A percentile compares a stretch with the other conserved stretches of the same genome.
Conservation (phyloP, 2,113 vertebrate genomes). For the Erythrolamprus reginae region DNA sequence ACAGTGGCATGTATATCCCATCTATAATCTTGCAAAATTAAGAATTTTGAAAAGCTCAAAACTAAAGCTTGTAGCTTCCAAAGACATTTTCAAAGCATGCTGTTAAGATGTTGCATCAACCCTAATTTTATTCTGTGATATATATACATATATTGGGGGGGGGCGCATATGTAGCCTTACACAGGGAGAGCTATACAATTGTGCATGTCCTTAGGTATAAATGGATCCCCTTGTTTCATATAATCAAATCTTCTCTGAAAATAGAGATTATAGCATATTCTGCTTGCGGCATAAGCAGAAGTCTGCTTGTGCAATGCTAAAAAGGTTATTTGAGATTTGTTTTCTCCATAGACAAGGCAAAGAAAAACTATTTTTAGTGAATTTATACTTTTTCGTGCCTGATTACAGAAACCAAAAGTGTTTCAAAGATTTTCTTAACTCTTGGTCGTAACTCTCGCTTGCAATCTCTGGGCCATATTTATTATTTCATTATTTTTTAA, state of each 20-base stretch:
- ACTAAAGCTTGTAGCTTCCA: background rate
- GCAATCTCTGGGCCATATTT: conserved; percentile 35
- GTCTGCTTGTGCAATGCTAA: background rate
- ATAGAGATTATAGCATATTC: background rate
- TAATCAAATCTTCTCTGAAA: background rate
- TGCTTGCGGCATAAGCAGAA: background rate
- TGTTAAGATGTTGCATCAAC: background rate
- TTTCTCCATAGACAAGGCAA: background rate
- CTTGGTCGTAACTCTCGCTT: background rate
- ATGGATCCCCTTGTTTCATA: background rate
- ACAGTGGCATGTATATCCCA: conserved; percentile 28
- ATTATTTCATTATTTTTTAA: background rate
- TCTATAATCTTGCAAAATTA: conserved; percentile 36
- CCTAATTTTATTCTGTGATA: background rate
- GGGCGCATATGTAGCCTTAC: background rate
- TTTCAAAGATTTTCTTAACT: conserved; percentile 11
- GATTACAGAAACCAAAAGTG: conserved; percentile 1
- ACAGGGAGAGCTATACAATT: background rate
- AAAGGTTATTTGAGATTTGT: background rate
- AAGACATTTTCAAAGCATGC: background rate
- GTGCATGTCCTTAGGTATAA: background rate
- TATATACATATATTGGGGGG: background rate
- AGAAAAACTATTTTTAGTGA: conserved; percentile 17
- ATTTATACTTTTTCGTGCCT: conserved; percentile 11
- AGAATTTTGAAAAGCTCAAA: conserved; percentile 21